These are phyloP conservation scores for Microhierax caerulescens DNA, from an alignment of 2,797 vertebrate species.

Conservation along the genomic window DNA sequence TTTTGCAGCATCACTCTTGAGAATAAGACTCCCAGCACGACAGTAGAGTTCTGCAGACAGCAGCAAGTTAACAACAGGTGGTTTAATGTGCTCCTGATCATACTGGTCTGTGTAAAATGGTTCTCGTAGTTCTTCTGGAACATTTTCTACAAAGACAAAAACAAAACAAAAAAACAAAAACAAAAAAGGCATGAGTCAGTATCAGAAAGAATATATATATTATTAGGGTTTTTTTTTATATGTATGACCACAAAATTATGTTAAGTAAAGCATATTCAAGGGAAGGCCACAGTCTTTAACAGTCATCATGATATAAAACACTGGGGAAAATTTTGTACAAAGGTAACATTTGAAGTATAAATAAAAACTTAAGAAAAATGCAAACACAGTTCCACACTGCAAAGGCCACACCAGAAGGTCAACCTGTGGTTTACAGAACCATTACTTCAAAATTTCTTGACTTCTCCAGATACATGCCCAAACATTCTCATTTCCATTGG, in stretches of 20 bases:
- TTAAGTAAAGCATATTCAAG: background rate
- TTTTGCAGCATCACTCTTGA: conserved; percentile 88
- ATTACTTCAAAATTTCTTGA: background rate
- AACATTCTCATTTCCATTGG: background rate
- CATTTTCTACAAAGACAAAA: conserved; percentile 79
- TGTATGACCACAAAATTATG: background rate
- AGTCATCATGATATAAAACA: background rate
- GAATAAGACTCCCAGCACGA: conserved; percentile 90
- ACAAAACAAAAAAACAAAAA: background rate
- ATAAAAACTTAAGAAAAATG: background rate
- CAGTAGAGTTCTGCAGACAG: conserved; percentile 96
- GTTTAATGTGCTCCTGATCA: conserved; percentile 97
- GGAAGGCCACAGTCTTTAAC: background rate
- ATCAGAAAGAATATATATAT: background rate
- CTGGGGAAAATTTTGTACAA: background rate
- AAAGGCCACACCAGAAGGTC: background rate
- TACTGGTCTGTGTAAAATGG: conserved; percentile 98
- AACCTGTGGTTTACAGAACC: background rate
- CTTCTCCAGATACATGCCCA: background rate
- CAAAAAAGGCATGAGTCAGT: background rate
- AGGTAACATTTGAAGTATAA: background rate
- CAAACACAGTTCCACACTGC: background rate
- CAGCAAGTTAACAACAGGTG: conserved; percentile 89
- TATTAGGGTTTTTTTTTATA: background rate
- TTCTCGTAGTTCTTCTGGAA: conserved; percentile 89